Evolutionary conservation across 2,797 vertebrate species (phyloP).

Genomic region (Sebastes steindachneri): DNA sequence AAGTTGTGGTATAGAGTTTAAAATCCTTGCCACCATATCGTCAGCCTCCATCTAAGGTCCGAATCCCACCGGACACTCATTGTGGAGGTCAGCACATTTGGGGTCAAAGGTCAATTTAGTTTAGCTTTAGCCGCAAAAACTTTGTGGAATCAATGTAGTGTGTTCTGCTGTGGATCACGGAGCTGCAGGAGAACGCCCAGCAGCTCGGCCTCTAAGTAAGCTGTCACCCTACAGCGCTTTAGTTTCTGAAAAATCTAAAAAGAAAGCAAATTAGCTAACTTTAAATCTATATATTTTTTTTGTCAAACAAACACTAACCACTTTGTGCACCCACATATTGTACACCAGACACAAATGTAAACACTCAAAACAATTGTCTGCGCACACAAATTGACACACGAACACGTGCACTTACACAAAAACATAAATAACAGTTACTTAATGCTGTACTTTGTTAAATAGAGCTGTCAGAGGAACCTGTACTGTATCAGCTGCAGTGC

Average conservation of each 20-base stretch:
- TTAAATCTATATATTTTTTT: background rate
- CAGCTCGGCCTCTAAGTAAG: background rate
- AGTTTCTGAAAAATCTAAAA: background rate
- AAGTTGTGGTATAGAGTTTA: too few species aligned
- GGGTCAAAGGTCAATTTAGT: constrained; percentile 7
- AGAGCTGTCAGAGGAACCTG: constrained; percentile 32
- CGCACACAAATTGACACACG: background rate
- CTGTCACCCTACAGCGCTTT: background rate
- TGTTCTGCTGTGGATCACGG: background rate
- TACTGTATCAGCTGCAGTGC: constrained; percentile 23
- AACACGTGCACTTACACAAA: background rate
- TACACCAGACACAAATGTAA: background rate
- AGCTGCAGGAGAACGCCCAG: background rate
- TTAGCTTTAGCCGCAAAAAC: background rate
- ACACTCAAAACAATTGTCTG: background rate
- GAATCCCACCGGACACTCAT: background rate
- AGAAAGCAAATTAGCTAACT: background rate
- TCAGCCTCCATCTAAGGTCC: background rate
- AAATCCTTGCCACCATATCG: too few species aligned
- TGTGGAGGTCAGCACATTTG: background rate
- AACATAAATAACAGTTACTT: constrained; percentile 20
- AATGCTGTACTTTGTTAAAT: constrained; percentile 14
- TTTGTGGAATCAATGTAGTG: background rate
- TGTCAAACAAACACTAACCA: background rate
- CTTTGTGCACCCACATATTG: background rate